A percentile compares a stretch with the other conserved stretches of the same genome.
These are phyloP conservation scores for Todiramphus chloris DNA, from an alignment of 2,113 vertebrate species.

Conservation along the genomic window DNA sequence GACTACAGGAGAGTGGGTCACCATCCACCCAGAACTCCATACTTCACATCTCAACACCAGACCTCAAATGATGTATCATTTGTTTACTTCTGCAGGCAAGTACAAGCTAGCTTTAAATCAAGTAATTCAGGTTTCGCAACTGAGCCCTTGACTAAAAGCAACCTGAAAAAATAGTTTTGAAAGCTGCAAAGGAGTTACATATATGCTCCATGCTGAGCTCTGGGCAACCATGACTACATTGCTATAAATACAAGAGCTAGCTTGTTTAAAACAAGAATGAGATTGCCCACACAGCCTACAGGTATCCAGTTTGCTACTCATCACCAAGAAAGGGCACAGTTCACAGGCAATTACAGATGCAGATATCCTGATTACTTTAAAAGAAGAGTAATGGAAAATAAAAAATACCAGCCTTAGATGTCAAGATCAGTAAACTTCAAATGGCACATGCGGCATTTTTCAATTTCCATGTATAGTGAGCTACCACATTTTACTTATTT, in stretches of 20 bases:
- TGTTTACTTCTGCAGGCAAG: not conserved
- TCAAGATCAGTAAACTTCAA: not conserved
- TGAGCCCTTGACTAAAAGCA: not conserved
- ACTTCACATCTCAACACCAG: constrained; percentile 13
- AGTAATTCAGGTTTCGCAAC: not conserved
- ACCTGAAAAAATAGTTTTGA: not conserved
- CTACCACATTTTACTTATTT: not conserved
- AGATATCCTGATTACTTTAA: not conserved
- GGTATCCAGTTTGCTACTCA: not conserved
- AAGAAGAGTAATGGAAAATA: not conserved
- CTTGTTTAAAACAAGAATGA: not conserved
- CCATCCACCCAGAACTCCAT: constrained; percentile 6
- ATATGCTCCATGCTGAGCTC: not conserved
- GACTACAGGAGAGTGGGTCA: not conserved
- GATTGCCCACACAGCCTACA: not conserved
- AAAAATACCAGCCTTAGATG: not conserved
- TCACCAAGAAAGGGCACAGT: not conserved
- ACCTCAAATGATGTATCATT: not conserved
- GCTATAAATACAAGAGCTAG: not conserved
- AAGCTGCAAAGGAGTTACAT: not conserved
- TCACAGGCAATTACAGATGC: not conserved
- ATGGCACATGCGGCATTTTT: not conserved
- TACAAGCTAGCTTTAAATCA: not conserved
- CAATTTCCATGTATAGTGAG: not conserved
- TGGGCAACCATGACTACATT: not conserved